Base-by-base conservation (phyloP, 2,888 invertebrate species). In the Ischnura elegans region DNA sequence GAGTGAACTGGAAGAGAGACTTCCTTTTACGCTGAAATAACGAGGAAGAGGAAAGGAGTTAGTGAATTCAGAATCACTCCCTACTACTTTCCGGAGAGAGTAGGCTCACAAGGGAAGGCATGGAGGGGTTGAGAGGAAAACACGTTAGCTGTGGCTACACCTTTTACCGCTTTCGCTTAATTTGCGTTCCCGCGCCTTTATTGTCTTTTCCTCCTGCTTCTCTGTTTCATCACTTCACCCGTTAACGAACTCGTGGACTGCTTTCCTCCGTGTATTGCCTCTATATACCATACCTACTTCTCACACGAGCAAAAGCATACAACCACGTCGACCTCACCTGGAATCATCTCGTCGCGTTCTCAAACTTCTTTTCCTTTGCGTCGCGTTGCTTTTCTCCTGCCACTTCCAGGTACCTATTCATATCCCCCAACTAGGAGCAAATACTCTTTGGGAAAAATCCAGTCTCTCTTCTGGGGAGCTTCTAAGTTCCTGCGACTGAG, bases 151-250 rank as follows among this genome's bases (percentile, higher is more conserved):
- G 76, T 8, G 36, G 36, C 36, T 76, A 76, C 76, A 76, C 76
- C 76, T 76, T 76, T 76, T 76, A 76, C 76, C 76, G 36, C 76
- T 76, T 36, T 76, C 76, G 76, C 76, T 76, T 76, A 76, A 76
- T 76, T 76, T 76, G 36, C 76, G 29, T 76, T 76, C 76, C 76
- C 76, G 36, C 76, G 76, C 36, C 36, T 76, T 76, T 76, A 76
- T 76, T 76, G 36, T 25, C 29, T 76, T 76, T 76, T 76, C 10
- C 76, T 76, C 29, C 76, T 76, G 29, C n/a, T 76, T 36, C 76
- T 10, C 76, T 36, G 29, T 36, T 61, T 36, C 76, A 29, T 25
- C 76, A 76, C 76, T 13, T 36, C 76, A n/a, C 6, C 76, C 76
- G 36, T 76, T 76, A 76, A 76, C 76, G 76, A 76, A 76, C 76